phyloP scores from a whole-genome alignment of 2,888 invertebrate species.

The Drosophila anomalata region DNA sequence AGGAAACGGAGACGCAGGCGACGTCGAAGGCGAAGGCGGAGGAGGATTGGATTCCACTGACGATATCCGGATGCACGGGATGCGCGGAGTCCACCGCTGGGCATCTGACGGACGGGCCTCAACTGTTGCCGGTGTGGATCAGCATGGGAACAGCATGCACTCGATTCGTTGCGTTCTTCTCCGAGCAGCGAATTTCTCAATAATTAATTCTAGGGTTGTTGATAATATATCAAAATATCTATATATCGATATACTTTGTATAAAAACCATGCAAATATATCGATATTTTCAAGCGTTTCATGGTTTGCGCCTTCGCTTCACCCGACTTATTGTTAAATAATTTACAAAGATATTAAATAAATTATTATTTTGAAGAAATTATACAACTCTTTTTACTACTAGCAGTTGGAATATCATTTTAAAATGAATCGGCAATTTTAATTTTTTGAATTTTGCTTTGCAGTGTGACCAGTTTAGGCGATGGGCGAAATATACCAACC shows the following conservation, averaged over 20 bases:
- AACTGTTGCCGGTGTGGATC: constrained; percentile 9
- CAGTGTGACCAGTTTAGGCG: constrained; percentile 1
- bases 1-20: neutral
- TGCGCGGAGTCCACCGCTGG: constrained; percentile 3
- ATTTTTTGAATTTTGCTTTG: constrained; percentile 5
- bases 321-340: too few relatives aligned
- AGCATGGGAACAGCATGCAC: constrained; percentile 21
- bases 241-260: neutral
- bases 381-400: too few relatives aligned
- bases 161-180: constrained; percentile 6
- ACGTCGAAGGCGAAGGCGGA: neutral
- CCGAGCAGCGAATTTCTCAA: constrained; percentile 1
- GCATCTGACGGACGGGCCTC: constrained; percentile 6
- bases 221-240: neutral
- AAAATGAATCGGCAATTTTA: neutral
- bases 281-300: too few relatives aligned
- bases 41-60: constrained; percentile 1
- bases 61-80: constrained; percentile 2
- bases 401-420: too few relatives aligned
- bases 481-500: neutral
- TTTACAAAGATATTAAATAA: too few relatives aligned
- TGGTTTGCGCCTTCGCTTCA: too few relatives aligned
- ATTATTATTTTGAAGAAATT: too few relatives aligned
- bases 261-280: too few relatives aligned
- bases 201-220: constrained; percentile 5